Evolutionary conservation across 2,888 invertebrate species (phyloP).

Genomic region (Xestobium rufovillosum): DNA sequence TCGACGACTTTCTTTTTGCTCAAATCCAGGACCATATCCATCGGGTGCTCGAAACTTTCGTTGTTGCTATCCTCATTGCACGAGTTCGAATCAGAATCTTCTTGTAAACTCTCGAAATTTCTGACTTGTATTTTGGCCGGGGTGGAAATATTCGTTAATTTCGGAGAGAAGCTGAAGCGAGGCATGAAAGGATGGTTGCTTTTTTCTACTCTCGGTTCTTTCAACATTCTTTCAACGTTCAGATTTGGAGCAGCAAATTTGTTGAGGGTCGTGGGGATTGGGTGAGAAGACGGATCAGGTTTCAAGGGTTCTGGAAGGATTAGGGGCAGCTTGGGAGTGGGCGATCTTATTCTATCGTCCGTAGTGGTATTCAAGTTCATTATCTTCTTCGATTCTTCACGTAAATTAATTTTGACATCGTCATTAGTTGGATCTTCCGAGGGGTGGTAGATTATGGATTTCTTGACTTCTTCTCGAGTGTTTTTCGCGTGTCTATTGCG

Average conservation of each 20-base stretch:
- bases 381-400: constrained; percentile 50
- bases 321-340: constrained; percentile 33
- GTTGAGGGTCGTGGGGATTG: constrained; percentile 4
- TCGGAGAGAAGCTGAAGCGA: constrained; percentile 28
- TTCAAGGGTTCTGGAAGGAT: constrained; percentile 22
- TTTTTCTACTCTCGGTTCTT: constrained; percentile 26
- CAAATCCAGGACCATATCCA: constrained; percentile 62
- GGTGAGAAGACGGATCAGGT: constrained; percentile 17
- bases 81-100: constrained; percentile 46
- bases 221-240: constrained; percentile 26
- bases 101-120: constrained; percentile 55
- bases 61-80: constrained; percentile 33
- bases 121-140: constrained; percentile 44
- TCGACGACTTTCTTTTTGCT: constrained; percentile 60
- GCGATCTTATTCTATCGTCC: constrained; percentile 32
- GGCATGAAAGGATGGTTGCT: constrained; percentile 24
- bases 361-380: constrained; percentile 18
- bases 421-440: constrained; percentile 78
- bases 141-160: constrained; percentile 27
- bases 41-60: constrained; percentile 29
- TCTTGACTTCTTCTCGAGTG: constrained; percentile 81
- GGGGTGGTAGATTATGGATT: constrained; percentile 79
- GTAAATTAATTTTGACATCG: constrained; percentile 50
- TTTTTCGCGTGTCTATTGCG: constrained; percentile 84
- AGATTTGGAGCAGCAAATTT: constrained; percentile 26